phyloP scores from a whole-genome alignment of 2,797 vertebrate species.

The Megaceryle alcyon region DNA sequence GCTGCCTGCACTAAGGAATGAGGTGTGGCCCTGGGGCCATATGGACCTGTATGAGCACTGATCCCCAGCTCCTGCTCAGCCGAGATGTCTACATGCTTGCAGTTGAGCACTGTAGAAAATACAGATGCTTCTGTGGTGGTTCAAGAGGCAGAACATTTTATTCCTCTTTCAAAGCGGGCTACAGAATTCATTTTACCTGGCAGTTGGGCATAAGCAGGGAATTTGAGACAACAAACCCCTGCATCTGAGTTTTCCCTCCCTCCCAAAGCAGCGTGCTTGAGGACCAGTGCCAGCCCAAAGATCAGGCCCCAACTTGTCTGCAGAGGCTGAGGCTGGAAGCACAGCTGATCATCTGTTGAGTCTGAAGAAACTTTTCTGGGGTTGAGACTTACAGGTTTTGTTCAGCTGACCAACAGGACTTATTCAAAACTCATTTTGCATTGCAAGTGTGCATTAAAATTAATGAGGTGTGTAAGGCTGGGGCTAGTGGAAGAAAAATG shows the following conservation, averaged over 20 bases:
- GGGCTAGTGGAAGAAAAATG: conserved; percentile 50
- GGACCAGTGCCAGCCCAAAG: background rate
- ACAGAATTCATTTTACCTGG: background rate
- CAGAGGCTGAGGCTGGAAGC: background rate
- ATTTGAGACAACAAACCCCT: background rate
- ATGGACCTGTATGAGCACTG: background rate
- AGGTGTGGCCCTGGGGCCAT: rapidly evolving
- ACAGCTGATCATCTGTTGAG: background rate
- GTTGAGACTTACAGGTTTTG: background rate
- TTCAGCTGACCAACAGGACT: conserved; percentile 41
- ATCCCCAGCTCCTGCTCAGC: background rate
- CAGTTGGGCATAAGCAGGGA: background rate
- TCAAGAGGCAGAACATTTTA: background rate
- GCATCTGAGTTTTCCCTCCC: rapidly evolving
- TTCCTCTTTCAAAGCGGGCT: background rate
- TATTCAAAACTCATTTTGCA: conserved; percentile 52
- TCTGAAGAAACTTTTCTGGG: conserved; percentile 1
- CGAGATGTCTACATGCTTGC: background rate
- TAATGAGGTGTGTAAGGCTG: conserved; percentile 28
- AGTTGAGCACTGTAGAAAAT: background rate
- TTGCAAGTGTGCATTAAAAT: conserved; percentile 66
- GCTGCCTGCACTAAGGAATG: background rate
- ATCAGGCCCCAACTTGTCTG: background rate
- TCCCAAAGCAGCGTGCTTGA: background rate
- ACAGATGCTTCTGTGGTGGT: background rate